phyloP scores from a whole-genome alignment of 2,888 invertebrate genomes.

The Ectobius pallidus region DNA sequence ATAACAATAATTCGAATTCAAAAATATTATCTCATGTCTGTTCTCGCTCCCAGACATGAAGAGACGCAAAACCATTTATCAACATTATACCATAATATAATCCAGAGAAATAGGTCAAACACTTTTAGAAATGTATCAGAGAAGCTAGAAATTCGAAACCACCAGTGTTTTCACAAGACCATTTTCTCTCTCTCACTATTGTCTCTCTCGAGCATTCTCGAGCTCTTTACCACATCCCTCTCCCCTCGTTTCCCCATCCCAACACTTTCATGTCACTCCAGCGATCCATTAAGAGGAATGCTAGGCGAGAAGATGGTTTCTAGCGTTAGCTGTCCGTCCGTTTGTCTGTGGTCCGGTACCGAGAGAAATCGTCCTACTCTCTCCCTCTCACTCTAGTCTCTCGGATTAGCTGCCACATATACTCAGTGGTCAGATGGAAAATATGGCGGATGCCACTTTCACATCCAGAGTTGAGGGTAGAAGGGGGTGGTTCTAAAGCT shows the following conservation, averaged over 20 bases:
- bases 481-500: conserved; percentile 1
- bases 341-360: conserved; percentile 12
- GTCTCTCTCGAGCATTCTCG: too few relatives aligned
- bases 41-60: neutral
- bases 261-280: conserved; percentile 19
- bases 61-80: too few relatives aligned
- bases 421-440: conserved; percentile 30
- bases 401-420: conserved; percentile 33
- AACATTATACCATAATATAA: too few relatives aligned
- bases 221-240: neutral
- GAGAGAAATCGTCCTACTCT: neutral
- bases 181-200: neutral
- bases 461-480: neutral
- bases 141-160: neutral
- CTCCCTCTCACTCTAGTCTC: neutral
- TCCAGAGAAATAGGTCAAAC: neutral
- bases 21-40: neutral
- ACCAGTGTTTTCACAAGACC: neutral
- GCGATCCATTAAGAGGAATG: conserved; percentile 16
- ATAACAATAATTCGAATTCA: too few relatives aligned
- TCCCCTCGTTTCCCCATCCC: conserved; percentile 2
- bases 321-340: conserved; percentile 1
- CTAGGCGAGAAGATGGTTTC: conserved; percentile 16
- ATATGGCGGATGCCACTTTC: conserved; percentile 25
- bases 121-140: neutral